Base-by-base conservation (phyloP, 2,888 invertebrate species). In the Elegia similella region DNA sequence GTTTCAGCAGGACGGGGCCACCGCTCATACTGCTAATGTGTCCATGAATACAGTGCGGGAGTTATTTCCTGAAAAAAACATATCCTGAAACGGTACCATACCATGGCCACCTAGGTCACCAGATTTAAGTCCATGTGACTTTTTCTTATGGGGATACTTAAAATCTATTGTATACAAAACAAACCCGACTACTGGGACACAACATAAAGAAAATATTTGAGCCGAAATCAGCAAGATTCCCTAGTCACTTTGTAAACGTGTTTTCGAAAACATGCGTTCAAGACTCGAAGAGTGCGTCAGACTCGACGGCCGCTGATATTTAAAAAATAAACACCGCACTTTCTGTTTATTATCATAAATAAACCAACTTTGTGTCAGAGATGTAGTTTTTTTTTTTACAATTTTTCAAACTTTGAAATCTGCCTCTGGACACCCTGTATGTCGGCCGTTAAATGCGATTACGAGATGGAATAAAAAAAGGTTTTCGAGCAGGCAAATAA, bases 61-160 rank as follows among this genome's bases (percentile, higher is more conserved):
- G 6, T 6, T 38, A 2, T 38, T 38, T 38, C 62, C 64, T 52
- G 7, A 17, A 17, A 62, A 64, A 63, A 52, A 62, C 55, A 63
- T 63, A 44, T 57, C 56, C 48, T 58, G 60, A 5, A 59, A 59
- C 43, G 62, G 58, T 8, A 59, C 63, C 60, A 66, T 70, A 44
- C 17, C 61, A 15, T 69, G 70, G 65, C 69, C 66, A 43, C 65
- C 69, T 32, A 60, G 65, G 43, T 66, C 67, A 23, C 70, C 65
- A 42, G 69, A 68, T 62, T 54, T 69, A 0, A 68, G 64, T 48
- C 66, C 62, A 0, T 54, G 64, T 42, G 64, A 65, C 56, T 69
- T 69, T 68, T 66, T 68, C 55, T 61, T 56, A 7, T 56, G 56
- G 38, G 38, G 38, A 38, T 38, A 38, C 6, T 6, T 38, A 10